Conservation (phyloP, 2,113 vertebrate species). For the Entelurus aequoreus region DNA sequence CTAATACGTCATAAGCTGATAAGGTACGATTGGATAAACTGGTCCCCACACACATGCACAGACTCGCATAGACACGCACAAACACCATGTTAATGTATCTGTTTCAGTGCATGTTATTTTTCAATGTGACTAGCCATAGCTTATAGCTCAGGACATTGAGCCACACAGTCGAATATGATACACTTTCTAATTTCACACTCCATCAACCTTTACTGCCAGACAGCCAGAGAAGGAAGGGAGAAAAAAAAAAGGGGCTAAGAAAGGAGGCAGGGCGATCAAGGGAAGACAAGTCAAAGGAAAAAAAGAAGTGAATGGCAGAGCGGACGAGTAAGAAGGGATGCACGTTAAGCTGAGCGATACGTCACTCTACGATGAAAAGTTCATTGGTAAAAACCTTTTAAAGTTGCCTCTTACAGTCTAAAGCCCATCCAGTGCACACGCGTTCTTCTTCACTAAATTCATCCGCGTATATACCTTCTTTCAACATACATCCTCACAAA, state of each 20-base stretch:
- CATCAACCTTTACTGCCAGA: slow-evolving; percentile 70
- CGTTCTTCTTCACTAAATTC: neutral
- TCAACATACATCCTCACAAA: slow-evolving; percentile 2
- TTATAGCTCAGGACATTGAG: slow-evolving; percentile 67
- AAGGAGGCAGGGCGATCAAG: slow-evolving; percentile 30
- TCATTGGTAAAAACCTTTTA: slow-evolving; percentile 43
- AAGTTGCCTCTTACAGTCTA: slow-evolving; percentile 44
- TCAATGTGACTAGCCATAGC: slow-evolving; percentile 67
- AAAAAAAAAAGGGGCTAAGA: slow-evolving; percentile 1
- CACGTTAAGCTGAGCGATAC: slow-evolving; percentile 31
- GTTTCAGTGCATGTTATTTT: slow-evolving; percentile 69
- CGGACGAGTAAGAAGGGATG: slow-evolving; percentile 28
- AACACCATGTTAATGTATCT: slow-evolving; percentile 64
- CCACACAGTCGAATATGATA: slow-evolving; percentile 72
- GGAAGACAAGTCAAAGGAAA: slow-evolving; percentile 40
- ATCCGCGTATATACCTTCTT: neutral
- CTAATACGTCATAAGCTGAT: slow-evolving; percentile 59
- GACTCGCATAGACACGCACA: slow-evolving; percentile 15
- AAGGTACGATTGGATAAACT: slow-evolving; percentile 50
- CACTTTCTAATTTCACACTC: slow-evolving; percentile 74
- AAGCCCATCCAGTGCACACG: slow-evolving; percentile 11
- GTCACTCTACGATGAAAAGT: slow-evolving; percentile 51
- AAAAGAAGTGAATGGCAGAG: slow-evolving; percentile 36
- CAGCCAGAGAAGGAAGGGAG: slow-evolving; percentile 7
- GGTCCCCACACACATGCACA: slow-evolving; percentile 19